Percentiles rank a stretch among this genome's conserved stretches.
Evolutionary conservation across 2,888 invertebrate species (phyloP).

Genomic region (Agriotes lineatus): DNA sequence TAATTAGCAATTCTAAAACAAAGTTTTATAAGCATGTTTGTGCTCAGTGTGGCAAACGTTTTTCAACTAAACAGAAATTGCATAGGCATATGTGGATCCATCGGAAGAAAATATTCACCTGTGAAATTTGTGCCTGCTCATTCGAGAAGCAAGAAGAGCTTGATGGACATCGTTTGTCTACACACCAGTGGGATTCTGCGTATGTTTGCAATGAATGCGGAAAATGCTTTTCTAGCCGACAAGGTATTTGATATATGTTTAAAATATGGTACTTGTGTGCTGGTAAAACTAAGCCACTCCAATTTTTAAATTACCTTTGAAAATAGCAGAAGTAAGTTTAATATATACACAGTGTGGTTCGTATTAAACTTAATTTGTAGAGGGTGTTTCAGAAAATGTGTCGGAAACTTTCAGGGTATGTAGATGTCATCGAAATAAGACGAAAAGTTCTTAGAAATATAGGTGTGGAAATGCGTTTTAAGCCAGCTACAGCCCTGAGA

Average conservation of each 20-base stretch:
- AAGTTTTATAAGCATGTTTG: conserved; percentile 63
- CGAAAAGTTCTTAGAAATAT: too few species aligned
- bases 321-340: too few species aligned
- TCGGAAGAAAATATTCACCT: conserved; percentile 64
- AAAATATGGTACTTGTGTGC: not conserved
- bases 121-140: conserved; percentile 64
- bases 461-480: too few species aligned
- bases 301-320: too few species aligned
- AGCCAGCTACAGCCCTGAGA: too few species aligned
- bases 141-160: conserved; percentile 64
- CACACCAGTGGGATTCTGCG: conserved; percentile 64
- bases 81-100: conserved; percentile 67
- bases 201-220: conserved; percentile 66
- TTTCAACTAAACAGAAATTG: conserved; percentile 67
- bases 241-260: conserved; percentile 56
- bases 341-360: too few species aligned
- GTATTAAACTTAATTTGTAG: too few species aligned
- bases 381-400: too few species aligned
- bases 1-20: conserved; percentile 51
- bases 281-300: not conserved
- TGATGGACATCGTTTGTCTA: conserved; percentile 63
- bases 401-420: too few species aligned
- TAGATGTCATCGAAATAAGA: too few species aligned
- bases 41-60: conserved; percentile 65
- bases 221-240: conserved; percentile 66